Evolutionary conservation across 2,113 vertebrate species (phyloP), one percentile per base, ranked within the genome.

Genomic region (Burhinus oedicnemus): DNA sequence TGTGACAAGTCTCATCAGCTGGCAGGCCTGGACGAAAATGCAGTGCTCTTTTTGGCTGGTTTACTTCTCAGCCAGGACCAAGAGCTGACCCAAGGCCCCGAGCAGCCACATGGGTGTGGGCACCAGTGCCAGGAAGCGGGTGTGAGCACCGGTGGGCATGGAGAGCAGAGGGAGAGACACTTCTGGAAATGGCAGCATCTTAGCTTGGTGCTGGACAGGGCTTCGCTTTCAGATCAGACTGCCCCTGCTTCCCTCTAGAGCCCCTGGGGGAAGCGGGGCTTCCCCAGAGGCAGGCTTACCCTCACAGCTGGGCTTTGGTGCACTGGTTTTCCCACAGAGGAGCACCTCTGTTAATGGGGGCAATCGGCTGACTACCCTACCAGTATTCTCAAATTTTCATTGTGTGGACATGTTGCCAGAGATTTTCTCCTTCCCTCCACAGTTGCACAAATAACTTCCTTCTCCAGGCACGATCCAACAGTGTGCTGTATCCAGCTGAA

Each of bases 61-160:
- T 34, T 20, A 19, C 18, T 42, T 27, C 70, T 32, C 71, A 70
- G 61, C 14, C 44, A 34, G 52, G 42, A 40, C 34, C 0, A 2
- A 30, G 47, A 36, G 38, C 61, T 36, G 78, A 12, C 13, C 54
- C 5, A 20, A 52, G 61, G 40, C 32, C 9, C 2, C 2, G 1
- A 11, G n/a, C 18, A 62, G 54, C 44, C 54, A 2, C 29, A 22
- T 0, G 3, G 19, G 11, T 29, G 54, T 4, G 5, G 58, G 42
- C 40, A 52, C 30, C 29, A 45, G 69, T 1, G 2, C 71, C 0
- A 2, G 12, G n/a, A 25, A 47, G 18, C 1, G 1, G 11, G 9
- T 8, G 17, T 25, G 40, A 42, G 52, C 34, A 17, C 25, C 1
- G 1, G 21, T 8, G 10, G 40, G 27, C 3, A 3, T 13, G 14